phyloP scores from a whole-genome alignment of 2,888 invertebrate genomes.

The Dermolepida albohirtum region DNA sequence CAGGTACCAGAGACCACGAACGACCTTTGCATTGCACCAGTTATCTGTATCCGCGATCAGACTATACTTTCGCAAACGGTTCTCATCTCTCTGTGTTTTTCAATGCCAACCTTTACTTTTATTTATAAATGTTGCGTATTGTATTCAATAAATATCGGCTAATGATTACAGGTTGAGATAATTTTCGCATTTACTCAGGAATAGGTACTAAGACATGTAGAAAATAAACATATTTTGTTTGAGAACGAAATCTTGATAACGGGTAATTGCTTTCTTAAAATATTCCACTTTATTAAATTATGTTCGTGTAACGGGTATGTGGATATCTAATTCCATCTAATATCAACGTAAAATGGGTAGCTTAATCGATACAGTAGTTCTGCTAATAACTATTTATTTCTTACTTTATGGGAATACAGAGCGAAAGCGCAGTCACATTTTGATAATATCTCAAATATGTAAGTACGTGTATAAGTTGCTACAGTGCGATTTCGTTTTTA shows the following conservation, averaged over 20 bases:
- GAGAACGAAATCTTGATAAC: constrained; percentile 25
- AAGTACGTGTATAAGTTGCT: too few relatives aligned
- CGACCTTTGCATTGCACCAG: constrained; percentile 51
- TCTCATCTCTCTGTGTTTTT: constrained; percentile 37
- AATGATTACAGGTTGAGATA: constrained; percentile 24
- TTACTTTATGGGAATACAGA: too few relatives aligned
- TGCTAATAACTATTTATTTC: constrained; percentile 22
- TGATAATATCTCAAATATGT: too few relatives aligned
- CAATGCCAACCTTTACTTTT: constrained; percentile 30
- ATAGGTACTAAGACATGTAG: constrained; percentile 19
- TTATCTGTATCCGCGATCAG: constrained; percentile 48
- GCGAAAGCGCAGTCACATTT: too few relatives aligned
- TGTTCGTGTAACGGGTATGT: background rate
- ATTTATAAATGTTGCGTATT: constrained; percentile 20
- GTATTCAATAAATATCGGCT: constrained; percentile 25
- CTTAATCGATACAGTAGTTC: constrained; percentile 29
- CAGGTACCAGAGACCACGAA: constrained; percentile 44
- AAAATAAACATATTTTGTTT: constrained; percentile 17
- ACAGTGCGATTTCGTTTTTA: too few relatives aligned
- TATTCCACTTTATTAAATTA: constrained; percentile 36
- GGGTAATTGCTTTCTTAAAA: constrained; percentile 33
- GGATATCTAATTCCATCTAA: background rate
- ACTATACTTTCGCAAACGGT: constrained; percentile 45
- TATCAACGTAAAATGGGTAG: constrained; percentile 35
- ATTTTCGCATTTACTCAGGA: constrained; percentile 30